Evolutionary conservation across 2,888 invertebrate species (phyloP), one percentile per base, ranked within the genome.

Genomic region (Cheilosia variabilis): DNA sequence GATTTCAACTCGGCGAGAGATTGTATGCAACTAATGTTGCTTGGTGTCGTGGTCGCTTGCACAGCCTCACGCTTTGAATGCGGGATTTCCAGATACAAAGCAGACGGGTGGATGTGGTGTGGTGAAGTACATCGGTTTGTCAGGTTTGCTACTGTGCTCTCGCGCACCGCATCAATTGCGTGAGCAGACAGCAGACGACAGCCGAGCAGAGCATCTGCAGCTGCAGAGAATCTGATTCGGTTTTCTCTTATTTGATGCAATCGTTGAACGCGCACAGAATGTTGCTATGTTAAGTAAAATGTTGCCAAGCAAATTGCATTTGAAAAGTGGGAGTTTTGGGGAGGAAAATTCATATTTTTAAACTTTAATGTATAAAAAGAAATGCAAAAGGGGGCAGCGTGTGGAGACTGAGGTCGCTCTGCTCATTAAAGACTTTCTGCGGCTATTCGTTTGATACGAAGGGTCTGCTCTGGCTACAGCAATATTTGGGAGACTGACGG

Each of bases 21-120:
- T 86, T 89, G 88, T 88, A 89, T 90, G 90, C 90, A 86, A 86
- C 84, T 86, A 86, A 86, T 86, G 84, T 81, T 86, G 84, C 84
- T 71, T 65, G 58, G 43, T 79, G 79, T 57, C 50, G 71, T 55
- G 76, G 65, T 68, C 66, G 78, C 78, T 50, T 72, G 75, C 80
- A 81, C 87, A 86, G 73, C 81, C 84, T 76, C 87, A 83, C 77
- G 60, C 78, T 76, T 63, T 47, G 2, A 7, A 17, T 41, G 43
- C 43, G 71, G 60, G 24, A 45, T 43, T 77, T 53, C 69, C 82
- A 81, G 81, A 76, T 76, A 81, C 80, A 80, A 72, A 43, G 17
- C 60, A 81, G 76, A 62, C 66, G 31, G 60, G 37, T 37, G 37
- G 37, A 37, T 37, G 37, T 57, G 57, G 41, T 37, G 13, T 10